Evolutionary conservation across 2,888 invertebrate genomes (phyloP), one percentile per base, ranked within the genome.

Genomic region (Ochropleura leucogaster): DNA sequence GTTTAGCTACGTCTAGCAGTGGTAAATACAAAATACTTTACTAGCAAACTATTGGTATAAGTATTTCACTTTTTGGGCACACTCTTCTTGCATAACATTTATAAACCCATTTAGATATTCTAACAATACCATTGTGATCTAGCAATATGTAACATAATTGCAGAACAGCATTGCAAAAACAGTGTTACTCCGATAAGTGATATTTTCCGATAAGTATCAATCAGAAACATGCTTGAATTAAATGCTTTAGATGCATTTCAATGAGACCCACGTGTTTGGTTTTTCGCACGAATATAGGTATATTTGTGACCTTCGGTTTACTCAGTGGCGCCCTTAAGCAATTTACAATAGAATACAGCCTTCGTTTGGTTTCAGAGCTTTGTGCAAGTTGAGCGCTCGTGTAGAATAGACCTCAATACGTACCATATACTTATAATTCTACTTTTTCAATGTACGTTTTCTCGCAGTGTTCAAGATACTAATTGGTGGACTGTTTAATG

Each of bases 321-420:
- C 79, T 85, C 74, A 83, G 67, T 73, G 73, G 72, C 69, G 84
- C 83, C 85, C 87, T 85, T 87, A 87, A 81, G 87, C 86, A 89
- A 87, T 90, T 89, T 85, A 88, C 88, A 91, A 90, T 89, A 87
- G 86, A 90, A 86, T 89, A 89, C 88, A 90, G 88, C 89, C 89
- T 91, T 89, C 90, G 84, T 72, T 87, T 85, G 77, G 83, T 89
- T 92, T 91, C 91, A 89, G 90, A 87, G 86, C 83, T 87, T 92
- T 93, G 93, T 93, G 83, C 88, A 87, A 86, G 84, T 88, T 87
- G 79, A 85, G 88, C 92, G 88, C 86, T 91, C 90, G 92, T 79
- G 84, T 87, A 85, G 89, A 80, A 85, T 89, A 90, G 90, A 91
- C 89, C 90, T 89, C 88, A 86, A 55, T 63, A 73, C 67, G 53